Conservation (phyloP, 2,113 vertebrate genomes). For the Tachycineta bicolor region DNA sequence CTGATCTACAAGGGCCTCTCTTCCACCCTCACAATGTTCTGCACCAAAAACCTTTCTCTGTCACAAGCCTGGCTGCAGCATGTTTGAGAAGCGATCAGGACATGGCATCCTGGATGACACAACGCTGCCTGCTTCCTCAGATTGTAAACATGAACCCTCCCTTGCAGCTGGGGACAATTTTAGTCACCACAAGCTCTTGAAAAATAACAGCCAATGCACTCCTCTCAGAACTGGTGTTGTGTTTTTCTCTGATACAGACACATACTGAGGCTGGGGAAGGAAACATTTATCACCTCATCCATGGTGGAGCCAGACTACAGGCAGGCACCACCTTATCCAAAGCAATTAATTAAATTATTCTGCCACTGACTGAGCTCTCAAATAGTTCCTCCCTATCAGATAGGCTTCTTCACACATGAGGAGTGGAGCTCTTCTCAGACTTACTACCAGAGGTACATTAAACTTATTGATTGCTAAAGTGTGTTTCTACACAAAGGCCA, state of each 20-base stretch:
- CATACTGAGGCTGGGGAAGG: neutral
- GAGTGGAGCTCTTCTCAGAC: neutral
- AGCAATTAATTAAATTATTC: neutral
- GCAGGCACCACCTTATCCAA: neutral
- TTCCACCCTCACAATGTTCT: neutral
- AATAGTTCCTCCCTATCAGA: neutral
- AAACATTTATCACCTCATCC: neutral
- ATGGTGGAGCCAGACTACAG: neutral
- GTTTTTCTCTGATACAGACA: neutral
- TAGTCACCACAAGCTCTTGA: neutral
- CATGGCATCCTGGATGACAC: neutral
- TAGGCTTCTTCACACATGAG: neutral
- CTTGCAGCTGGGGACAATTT: conserved; percentile 21
- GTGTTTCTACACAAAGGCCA: neutral
- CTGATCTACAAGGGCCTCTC: neutral
- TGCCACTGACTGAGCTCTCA: neutral
- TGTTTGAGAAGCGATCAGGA: neutral
- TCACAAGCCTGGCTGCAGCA: neutral
- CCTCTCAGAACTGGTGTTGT: neutral
- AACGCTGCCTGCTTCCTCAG: neutral
- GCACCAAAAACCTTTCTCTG: neutral
- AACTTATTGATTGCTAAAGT: neutral
- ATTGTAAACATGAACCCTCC: neutral
- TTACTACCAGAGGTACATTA: neutral
- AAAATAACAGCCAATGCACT: neutral